A percentile compares a stretch with the other conserved stretches of the same genome.
These are phyloP conservation scores for Alitta virens DNA, from an alignment of 2,888 invertebrate species.

Conservation along the genomic window DNA sequence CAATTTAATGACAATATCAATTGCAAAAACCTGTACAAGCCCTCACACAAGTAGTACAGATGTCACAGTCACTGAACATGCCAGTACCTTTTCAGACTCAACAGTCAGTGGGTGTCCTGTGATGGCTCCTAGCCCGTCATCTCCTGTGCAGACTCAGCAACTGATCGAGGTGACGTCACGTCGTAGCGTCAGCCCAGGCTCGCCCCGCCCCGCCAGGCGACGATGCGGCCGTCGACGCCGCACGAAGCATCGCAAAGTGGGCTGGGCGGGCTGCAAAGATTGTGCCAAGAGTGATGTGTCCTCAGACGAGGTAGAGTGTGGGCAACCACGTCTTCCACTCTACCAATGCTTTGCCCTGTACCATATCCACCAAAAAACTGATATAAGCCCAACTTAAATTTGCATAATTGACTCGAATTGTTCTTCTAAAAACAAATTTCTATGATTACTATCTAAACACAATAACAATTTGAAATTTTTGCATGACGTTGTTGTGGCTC, in stretches of 20 bases:
- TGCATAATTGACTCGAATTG: too few relatives aligned
- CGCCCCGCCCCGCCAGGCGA: slow-evolving; percentile 16
- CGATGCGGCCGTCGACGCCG: slow-evolving; percentile 32
- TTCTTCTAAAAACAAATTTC: too few relatives aligned
- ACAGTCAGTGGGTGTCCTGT: slow-evolving; percentile 27
- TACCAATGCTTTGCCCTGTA: not conserved
- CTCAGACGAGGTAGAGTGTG: slow-evolving; percentile 40
- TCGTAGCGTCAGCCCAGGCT: slow-evolving; percentile 25
- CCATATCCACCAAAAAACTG: too few relatives aligned
- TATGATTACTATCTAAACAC: too few relatives aligned
- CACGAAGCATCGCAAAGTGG: slow-evolving; percentile 45
- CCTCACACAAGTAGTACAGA: too few relatives aligned
- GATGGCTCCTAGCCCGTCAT: slow-evolving; percentile 21
- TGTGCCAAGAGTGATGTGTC: slow-evolving; percentile 47
- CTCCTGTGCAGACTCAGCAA: slow-evolving; percentile 13
- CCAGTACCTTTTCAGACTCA: slow-evolving; percentile 8
- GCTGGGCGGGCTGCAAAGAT: slow-evolving; percentile 49
- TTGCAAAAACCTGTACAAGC: too few relatives aligned
- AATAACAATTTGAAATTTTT: too few relatives aligned
- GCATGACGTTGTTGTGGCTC: too few relatives aligned
- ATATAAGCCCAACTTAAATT: too few relatives aligned
- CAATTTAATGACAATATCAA: too few relatives aligned
- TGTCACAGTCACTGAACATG: too few relatives aligned
- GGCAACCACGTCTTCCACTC: not conserved
- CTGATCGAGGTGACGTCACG: slow-evolving; percentile 14